Conservation (phyloP, 2,797 vertebrate genomes). For the Fringilla coelebs region DNA sequence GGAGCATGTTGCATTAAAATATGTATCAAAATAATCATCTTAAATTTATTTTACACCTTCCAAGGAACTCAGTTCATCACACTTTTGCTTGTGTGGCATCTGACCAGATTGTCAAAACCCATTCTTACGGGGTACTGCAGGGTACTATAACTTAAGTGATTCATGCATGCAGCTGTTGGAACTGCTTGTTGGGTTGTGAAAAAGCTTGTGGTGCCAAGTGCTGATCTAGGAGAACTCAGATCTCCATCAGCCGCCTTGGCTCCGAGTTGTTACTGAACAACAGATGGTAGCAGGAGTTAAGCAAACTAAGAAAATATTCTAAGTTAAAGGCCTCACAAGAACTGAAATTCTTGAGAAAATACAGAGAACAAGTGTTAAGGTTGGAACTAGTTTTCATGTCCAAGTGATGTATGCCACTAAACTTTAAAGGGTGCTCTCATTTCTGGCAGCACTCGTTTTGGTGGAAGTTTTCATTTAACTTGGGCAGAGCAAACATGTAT, state of each 20-base stretch:
- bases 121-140: conserved; percentile 40
- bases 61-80: background rate
- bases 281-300: conserved; percentile 61
- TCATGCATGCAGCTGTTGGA: conserved; percentile 65
- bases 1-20: background rate
- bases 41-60: background rate
- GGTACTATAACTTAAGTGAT: conserved; percentile 52
- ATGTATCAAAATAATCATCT: background rate
- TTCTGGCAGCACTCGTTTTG: background rate
- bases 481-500: background rate
- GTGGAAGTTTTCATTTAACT: background rate
- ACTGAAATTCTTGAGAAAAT: background rate
- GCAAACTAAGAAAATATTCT: conserved; percentile 52
- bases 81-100: conserved; percentile 18
- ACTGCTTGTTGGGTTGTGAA: conserved; percentile 58
- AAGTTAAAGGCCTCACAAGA: conserved; percentile 38
- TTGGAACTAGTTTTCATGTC: background rate
- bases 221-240: conserved; percentile 63
- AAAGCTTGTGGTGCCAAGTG: conserved; percentile 53
- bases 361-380: background rate
- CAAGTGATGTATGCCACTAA: background rate
- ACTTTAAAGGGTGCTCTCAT: background rate
- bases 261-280: conserved; percentile 27
- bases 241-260: conserved; percentile 59
- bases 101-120: conserved; percentile 42